Evolutionary conservation across 2,113 vertebrate species (phyloP).

Genomic region (Mellivora capensis): DNA sequence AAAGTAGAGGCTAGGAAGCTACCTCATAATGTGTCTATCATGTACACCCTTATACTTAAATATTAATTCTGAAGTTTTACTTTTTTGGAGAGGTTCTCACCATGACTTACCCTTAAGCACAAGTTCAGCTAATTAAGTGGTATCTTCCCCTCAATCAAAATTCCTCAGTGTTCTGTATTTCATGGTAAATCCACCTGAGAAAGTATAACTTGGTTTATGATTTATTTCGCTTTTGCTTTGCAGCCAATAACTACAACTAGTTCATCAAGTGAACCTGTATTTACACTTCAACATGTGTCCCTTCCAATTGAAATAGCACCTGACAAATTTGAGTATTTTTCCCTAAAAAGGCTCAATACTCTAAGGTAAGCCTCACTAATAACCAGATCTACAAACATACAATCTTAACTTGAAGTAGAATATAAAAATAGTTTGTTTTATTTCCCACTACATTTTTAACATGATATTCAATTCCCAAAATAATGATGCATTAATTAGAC

Average conservation of each 20-base stretch:
- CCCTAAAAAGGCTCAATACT: conserved; percentile 79
- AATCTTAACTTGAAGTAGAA: conserved; percentile 17
- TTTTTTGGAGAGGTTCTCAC: neutral
- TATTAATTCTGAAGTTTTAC: conserved; percentile 10
- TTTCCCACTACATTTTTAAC: neutral
- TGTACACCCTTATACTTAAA: neutral
- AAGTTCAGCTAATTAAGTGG: neutral
- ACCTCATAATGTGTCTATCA: neutral
- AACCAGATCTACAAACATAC: neutral
- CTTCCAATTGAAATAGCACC: neutral
- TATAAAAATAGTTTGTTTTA: neutral
- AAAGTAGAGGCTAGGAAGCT: neutral
- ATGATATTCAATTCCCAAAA: neutral
- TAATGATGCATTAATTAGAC: neutral
- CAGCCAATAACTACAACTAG: conserved; percentile 88
- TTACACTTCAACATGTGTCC: neutral
- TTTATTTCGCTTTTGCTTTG: neutral
- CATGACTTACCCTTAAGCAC: neutral
- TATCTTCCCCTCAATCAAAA: neutral
- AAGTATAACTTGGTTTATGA: neutral
- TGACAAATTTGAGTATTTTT: neutral
- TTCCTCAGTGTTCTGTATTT: neutral
- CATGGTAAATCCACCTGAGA: neutral
- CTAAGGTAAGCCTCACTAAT: conserved; percentile 83
- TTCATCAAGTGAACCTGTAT: neutral